A percentile compares a stretch with the other conserved stretches of the same genome.
phyloP scores from a whole-genome alignment of 2,797 vertebrate species.

The Crypturellus tataupa region DNA sequence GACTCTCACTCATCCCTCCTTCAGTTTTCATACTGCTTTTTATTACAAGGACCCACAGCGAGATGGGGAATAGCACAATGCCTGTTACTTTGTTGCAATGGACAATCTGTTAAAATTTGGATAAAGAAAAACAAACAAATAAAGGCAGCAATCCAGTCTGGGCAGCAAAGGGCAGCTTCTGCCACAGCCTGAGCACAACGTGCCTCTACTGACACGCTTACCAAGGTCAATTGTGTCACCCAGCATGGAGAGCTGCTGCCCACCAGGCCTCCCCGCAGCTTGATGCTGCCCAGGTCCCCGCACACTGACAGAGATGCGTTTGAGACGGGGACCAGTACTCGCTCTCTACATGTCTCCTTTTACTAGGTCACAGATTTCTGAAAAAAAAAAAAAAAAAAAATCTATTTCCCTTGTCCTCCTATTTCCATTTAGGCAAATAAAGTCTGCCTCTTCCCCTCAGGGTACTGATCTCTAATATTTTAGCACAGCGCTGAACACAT shows the following conservation, averaged over 20 bases:
- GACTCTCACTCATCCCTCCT: background rate
- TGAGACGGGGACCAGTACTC: background rate
- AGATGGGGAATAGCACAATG: background rate
- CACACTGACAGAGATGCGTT: background rate
- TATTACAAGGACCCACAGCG: background rate
- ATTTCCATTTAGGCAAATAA: background rate
- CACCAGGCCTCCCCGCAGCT: background rate
- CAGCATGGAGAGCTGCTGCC: background rate
- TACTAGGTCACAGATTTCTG: background rate
- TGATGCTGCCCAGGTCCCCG: accelerated
- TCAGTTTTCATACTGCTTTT: background rate
- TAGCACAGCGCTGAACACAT: accelerated
- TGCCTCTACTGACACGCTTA: background rate
- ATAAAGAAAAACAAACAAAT: background rate
- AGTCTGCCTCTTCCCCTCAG: background rate
- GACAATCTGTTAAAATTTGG: background rate
- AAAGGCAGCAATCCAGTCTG: background rate
- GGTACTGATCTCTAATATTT: background rate
- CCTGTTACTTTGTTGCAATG: accelerated
- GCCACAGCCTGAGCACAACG: background rate
- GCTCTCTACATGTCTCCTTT: accelerated
- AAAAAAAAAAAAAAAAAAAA: background rate
- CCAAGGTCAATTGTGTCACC: slow-evolving; percentile 12
- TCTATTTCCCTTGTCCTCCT: background rate
- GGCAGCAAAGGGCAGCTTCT: background rate